Base-by-base conservation (phyloP, 2,888 invertebrate genomes). In the Sericinus montela region DNA sequence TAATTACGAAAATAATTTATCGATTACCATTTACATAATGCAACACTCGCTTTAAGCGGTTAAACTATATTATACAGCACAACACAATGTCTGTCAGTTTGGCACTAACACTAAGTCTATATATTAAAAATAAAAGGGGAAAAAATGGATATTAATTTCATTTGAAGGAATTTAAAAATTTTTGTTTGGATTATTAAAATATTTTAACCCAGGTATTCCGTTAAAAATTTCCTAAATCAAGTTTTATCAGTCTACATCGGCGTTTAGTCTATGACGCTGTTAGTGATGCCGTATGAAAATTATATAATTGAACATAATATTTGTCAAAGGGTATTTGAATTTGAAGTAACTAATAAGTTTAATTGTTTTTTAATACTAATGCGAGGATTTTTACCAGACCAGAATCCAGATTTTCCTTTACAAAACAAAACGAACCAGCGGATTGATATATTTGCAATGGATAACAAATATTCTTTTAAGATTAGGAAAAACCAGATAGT, bases 21-120 rank as follows among this genome's bases (percentile, higher is more conserved):
- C 56, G 60, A 60, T 63, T 67, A 75, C 74, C 72, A 8, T 8
- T n/a, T 25, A 25, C 1, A 25, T 25, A 25, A 25, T 25, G 25
- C 25, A 78, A 76, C 65, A 63, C 65, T 63, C 78, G 75, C 82
- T 79, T 76, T 61, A 51, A 79, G 80, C 80, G 75, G 76, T 73
- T 62, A 19, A 2, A 19, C 2, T 19, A 19, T 19, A 19, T 19
- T 3, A 19, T 5, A 19, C 5, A 19, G 64, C 70, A 79, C 76
- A 80, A 76, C 73, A 67, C 63, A 65, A 75, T 19, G 70, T 68
- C 70, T 65, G 68, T 68, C 70, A 65, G 68, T 68, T 80, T 80
- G 78, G 75, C 76, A 80, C 75, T 70, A 69, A 68, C 55, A 59
- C 63, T 61, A 62, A 56, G 42, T 57, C 71, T 19, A 72, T 66